These are phyloP conservation scores for Monarcha castaneiventris DNA, from an alignment of 2,113 vertebrate species.

Conservation along the genomic window DNA sequence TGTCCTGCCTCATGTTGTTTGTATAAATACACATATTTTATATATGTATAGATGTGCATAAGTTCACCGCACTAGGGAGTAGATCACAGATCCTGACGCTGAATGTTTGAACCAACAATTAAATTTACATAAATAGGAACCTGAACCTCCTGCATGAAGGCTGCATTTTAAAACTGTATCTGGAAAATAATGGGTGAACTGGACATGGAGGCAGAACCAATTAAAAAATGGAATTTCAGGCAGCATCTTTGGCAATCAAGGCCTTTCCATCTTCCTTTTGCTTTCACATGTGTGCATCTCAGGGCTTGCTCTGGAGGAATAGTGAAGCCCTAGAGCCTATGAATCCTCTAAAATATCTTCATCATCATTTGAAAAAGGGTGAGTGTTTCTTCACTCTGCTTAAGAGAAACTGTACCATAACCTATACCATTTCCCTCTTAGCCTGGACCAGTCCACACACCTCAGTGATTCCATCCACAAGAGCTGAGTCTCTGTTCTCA, in stretches of 20 bases:
- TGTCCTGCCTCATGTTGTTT: neutral
- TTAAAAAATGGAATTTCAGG: neutral
- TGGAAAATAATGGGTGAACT: neutral
- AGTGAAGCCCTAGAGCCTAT: neutral
- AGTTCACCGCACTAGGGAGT: neutral
- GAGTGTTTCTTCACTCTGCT: neutral
- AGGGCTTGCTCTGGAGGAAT: neutral
- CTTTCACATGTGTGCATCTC: neutral
- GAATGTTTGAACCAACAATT: neutral
- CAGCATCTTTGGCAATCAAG: accelerated
- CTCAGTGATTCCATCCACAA: neutral
- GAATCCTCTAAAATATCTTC: neutral
- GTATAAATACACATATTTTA: neutral
- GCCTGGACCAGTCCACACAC: neutral
- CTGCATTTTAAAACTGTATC: neutral
- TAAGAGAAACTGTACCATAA: neutral
- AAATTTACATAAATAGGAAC: neutral
- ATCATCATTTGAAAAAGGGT: neutral
- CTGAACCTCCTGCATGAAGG: neutral
- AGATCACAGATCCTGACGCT: neutral
- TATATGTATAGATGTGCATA: too few species aligned
- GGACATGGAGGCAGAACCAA: neutral
- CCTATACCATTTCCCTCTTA: neutral
- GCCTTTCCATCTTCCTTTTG: neutral
- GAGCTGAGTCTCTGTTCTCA: neutral